A percentile compares a stretch with the other conserved stretches of the same genome.
phyloP scores from a whole-genome alignment of 2,113 vertebrate species.

The Lamprotornis superbus region DNA sequence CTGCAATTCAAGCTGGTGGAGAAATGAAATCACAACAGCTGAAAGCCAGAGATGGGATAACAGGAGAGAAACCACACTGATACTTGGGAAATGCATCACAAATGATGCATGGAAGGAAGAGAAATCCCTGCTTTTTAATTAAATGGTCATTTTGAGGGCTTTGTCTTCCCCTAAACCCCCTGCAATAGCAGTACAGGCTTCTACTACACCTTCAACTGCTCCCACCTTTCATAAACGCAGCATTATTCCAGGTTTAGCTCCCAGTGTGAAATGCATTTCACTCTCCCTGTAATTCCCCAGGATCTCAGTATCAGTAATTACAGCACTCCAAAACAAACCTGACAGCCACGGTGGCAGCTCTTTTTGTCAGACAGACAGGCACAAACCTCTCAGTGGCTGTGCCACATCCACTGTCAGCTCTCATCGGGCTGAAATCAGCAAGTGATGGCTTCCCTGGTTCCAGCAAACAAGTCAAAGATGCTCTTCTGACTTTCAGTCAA shows the following conservation, averaged over 20 bases:
- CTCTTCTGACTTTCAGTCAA: not conserved
- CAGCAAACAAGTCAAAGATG: not conserved
- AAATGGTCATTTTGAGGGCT: not conserved
- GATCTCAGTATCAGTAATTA: constrained; percentile 16
- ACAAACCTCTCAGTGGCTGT: not conserved
- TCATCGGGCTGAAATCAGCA: not conserved
- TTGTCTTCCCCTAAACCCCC: not conserved
- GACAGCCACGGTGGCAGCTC: constrained; percentile 31
- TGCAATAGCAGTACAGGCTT: not conserved
- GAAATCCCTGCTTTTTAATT: not conserved
- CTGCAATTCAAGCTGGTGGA: not conserved
- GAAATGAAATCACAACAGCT: not conserved
- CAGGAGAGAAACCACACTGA: not conserved
- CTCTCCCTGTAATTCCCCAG: not conserved
- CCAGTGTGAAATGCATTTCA: not conserved
- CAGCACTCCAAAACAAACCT: constrained; percentile 14
- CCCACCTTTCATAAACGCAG: not conserved
- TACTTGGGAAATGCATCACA: not conserved
- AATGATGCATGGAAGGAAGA: not conserved
- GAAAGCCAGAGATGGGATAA: not conserved
- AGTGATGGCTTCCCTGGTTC: not conserved
- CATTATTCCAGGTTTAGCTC: not conserved
- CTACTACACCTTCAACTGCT: not conserved
- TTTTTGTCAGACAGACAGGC: constrained; percentile 13
- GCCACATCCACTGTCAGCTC: constrained; percentile 11